phyloP scores from a whole-genome alignment of 2,113 vertebrate genomes.

The Python bivittatus region DNA sequence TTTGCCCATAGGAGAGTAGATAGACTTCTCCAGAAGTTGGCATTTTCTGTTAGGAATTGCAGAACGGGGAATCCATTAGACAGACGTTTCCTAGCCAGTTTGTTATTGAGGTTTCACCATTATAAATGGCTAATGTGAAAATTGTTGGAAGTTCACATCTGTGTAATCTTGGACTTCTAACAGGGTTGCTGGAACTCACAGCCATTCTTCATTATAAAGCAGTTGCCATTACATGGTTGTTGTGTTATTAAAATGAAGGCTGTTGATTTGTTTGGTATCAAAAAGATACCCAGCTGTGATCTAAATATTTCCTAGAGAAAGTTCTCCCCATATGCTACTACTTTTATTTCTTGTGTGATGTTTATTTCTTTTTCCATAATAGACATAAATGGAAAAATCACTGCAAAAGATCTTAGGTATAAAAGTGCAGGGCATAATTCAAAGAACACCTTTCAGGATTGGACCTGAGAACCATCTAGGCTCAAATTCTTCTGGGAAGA shows the following conservation, averaged over 20 bases:
- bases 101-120: no score
- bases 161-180: not conserved
- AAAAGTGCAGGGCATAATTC: slow-evolving; percentile 33
- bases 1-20: not conserved
- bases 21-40: not conserved
- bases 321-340: not conserved
- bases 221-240: slow-evolving; percentile 9
- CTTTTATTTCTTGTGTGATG: not conserved
- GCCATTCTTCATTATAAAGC: not conserved
- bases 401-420: slow-evolving; percentile 13
- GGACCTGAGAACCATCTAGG: not conserved
- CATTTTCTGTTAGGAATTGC: not conserved
- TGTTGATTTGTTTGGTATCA: slow-evolving; percentile 12
- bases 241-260: not conserved
- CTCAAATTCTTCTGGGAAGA: not conserved
- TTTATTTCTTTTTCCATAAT: slow-evolving; percentile 17
- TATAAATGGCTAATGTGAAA: no score
- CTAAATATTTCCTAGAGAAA: not conserved
- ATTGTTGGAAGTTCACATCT: no score
- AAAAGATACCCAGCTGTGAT: not conserved
- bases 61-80: not conserved
- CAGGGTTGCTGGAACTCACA: not conserved
- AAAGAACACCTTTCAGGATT: not conserved
- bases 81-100: not conserved
- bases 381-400: not conserved